Evolutionary conservation across 92 coral and sea anemone species (phyloP).

Genomic region (Palythoa heliodiscus): DNA sequence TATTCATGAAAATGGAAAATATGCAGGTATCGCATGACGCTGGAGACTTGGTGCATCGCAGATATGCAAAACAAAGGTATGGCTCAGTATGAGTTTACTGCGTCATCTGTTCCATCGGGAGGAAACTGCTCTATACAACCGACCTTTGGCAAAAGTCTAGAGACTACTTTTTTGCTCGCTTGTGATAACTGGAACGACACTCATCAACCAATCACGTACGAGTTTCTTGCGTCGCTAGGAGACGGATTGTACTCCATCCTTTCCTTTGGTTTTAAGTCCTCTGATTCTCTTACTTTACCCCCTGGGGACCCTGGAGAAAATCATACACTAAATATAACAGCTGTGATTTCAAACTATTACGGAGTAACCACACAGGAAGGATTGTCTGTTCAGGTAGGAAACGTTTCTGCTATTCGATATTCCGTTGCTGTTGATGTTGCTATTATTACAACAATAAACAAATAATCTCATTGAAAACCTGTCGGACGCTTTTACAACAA

Average conservation of each 20-base stretch:
- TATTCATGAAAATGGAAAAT: neutral
- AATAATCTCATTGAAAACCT: too few relatives aligned
- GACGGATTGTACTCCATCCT: slow-evolving; percentile 37
- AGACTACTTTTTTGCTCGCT: neutral
- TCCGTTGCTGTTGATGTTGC: too few relatives aligned
- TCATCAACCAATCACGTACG: slow-evolving; percentile 33
- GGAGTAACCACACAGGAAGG: slow-evolving; percentile 8
- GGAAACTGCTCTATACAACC: slow-evolving; percentile 20
- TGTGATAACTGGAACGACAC: slow-evolving; percentile 27
- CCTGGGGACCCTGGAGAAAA: slow-evolving; percentile 17
- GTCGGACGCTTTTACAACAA: too few relatives aligned
- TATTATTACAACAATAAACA: too few relatives aligned
- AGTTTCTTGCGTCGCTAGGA: slow-evolving; percentile 41
- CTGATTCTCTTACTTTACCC: neutral
- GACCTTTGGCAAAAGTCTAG: neutral
- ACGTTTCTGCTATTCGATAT: neutral
- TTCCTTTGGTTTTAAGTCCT: slow-evolving; percentile 23
- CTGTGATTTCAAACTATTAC: slow-evolving; percentile 20
- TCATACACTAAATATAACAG: slow-evolving; percentile 26
- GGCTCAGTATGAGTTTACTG: slow-evolving; percentile 18
- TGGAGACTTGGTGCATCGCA: slow-evolving; percentile 1
- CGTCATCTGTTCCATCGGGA: slow-evolving; percentile 13
- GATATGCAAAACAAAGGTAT: neutral
- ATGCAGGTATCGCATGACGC: slow-evolving; percentile 25
- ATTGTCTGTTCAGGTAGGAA: slow-evolving; percentile 20